Evolutionary conservation across 2,797 vertebrate genomes (phyloP), one percentile per base, ranked within the genome.

Genomic region (Hyperoplus immaculatus): DNA sequence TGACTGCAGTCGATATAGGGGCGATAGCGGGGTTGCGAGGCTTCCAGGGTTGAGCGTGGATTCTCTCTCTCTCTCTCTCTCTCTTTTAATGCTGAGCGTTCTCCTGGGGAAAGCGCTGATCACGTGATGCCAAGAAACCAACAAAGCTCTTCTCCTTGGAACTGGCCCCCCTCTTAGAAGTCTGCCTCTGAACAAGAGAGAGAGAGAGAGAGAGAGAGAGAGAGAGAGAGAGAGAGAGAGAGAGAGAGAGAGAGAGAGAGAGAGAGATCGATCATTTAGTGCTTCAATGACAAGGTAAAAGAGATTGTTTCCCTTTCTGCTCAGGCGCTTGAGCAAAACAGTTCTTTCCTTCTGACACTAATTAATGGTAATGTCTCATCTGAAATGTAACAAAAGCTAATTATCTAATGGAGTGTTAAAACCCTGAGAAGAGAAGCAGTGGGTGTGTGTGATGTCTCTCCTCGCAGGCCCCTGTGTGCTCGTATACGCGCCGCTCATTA

Each of bases 341-440:
- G 46, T 81, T 84, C 73, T 86, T 86, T 89, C 82, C 85, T 86
- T 90, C 78, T 90, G 86, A 93, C 70, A 58, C 89, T 93, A 94
- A 94, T 94, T 92, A 94, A 92, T 85, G 87, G 81, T 85, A 92
- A 91, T 87, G 88, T 88, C 86, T 93, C 80, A 75, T 87, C 81
- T 86, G 77, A 92, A 91, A 88, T 85, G 84, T 72, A 83, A 90
- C 81, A 85, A 89, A 93, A 93, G 93, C 93, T 93, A 90, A 94
- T 95, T 91, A 93, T 88, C 91, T 88, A 92, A 90, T 90, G 87
- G 81, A 82, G 87, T 90, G 88, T 89, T 91, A 86, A 92, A 90
- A 82, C 82, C 70, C 80, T 53, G 55, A 90, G 65, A 84, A 72
- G 80, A 84, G 29, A 29, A 29, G 83, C 78, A 57, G 86, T 84